Base-by-base conservation (phyloP, 2,113 vertebrate genomes). In the Siniperca knerii region DNA sequence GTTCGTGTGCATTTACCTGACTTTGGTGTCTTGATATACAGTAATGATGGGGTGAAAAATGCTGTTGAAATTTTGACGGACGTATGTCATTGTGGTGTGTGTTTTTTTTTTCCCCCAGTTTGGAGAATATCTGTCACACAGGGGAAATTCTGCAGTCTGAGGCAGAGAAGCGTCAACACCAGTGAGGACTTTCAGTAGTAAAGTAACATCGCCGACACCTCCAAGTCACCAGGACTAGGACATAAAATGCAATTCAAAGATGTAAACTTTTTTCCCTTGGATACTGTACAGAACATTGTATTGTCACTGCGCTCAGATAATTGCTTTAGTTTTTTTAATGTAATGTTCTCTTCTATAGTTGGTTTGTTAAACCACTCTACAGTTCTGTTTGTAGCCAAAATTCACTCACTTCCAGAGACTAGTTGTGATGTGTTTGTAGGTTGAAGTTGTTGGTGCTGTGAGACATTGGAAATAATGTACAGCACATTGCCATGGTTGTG, bases 371-470 rank as follows among this genome's bases (percentile, higher is more conserved):
- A 79, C 46, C 29, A 52, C 50, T 74, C 54, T 50, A n/a, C 20
- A 62, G 46, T 75, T 87, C 60, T 60, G 12, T 82, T 78, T 71
- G 74, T 89, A 76, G 72, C 68, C 83, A 78, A 70, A 62, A 44
- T 55, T 79, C 68, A 55, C 68, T 81, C 78, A 46, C 82, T 76
- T 83, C 65, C 70, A 60, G 52, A 80, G 82, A 75, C 52, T 81
- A 82, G 52, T 76, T 72, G 81, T 93, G 72, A 84, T 54, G 15
- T 88, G 70, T 87, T 81, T 6, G 61, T 91, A 68, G 71, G 71
- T 25, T 80, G 54, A 81, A 71, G 37, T 69, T 42, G 37, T 77
- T 58, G 68, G 52, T 85, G 65, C 66, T 74, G 76, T 85, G 76
- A 87, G 62, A 71, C 21, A 21, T 48, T 75, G 50, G 77, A 79